A percentile compares a stretch with the other conserved stretches of the same genome.
Conservation (phyloP, 1,140 invertebrate genomes). For the Heliconius nattereri region DNA sequence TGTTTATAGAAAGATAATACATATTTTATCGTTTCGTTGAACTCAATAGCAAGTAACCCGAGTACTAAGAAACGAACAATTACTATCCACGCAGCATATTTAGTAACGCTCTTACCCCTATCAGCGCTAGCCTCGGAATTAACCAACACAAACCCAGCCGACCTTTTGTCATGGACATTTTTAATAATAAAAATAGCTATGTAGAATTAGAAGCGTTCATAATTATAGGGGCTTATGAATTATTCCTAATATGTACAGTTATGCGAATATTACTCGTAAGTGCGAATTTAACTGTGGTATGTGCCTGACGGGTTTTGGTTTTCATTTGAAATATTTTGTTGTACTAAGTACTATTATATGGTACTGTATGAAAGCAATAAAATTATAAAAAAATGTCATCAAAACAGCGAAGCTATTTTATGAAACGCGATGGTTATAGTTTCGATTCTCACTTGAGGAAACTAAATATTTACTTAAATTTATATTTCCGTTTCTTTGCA, state of each 20-base stretch:
- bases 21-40: not conserved
- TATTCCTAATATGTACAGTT: not conserved
- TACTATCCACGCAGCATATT: not conserved
- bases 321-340: too few relatives aligned
- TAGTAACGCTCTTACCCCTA: slow-evolving; percentile 22
- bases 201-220: slow-evolving; percentile 6
- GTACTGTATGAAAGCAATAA: too few relatives aligned
- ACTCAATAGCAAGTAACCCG: not conserved
- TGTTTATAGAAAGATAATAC: too few relatives aligned
- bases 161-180: slow-evolving; percentile 34
- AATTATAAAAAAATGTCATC: too few relatives aligned
- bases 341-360: too few relatives aligned
- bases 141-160: slow-evolving; percentile 10
- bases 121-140: slow-evolving; percentile 18
- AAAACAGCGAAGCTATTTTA: too few relatives aligned
- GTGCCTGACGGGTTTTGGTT: too few relatives aligned
- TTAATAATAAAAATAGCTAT: slow-evolving; percentile 27
- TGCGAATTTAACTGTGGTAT: too few relatives aligned
- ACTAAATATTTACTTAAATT: too few relatives aligned
- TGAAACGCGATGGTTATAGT: too few relatives aligned
- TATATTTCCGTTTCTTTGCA: too few relatives aligned
- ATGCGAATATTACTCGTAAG: not conserved
- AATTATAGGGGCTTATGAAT: slow-evolving; percentile 33
- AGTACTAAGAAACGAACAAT: not conserved
- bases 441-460: too few relatives aligned